These are phyloP conservation scores for Drosophila crucigera DNA, from an alignment of 2,888 invertebrate species.

Conservation along the genomic window DNA sequence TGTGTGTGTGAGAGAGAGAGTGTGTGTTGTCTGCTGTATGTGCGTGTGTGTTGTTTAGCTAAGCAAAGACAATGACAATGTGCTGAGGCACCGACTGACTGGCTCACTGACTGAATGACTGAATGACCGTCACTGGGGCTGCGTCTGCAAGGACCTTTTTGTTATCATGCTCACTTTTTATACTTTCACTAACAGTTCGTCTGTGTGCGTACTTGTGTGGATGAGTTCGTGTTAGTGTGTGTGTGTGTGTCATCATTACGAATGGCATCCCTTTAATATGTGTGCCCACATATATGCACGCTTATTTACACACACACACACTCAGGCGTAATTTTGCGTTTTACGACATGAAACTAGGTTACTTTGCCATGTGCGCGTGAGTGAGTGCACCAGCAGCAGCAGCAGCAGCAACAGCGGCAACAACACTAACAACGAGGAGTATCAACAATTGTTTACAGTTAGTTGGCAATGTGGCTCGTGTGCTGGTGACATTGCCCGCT, in stretches of 20 bases:
- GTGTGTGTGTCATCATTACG: slow-evolving; percentile 70
- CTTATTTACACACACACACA: slow-evolving; percentile 40
- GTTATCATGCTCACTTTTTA: slow-evolving; percentile 81
- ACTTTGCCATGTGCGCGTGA: slow-evolving; percentile 75
- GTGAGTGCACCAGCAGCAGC: slow-evolving; percentile 46
- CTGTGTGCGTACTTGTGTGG: slow-evolving; percentile 63
- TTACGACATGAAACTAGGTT: slow-evolving; percentile 81
- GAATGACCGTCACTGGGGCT: slow-evolving; percentile 47
- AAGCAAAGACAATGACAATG: slow-evolving; percentile 63
- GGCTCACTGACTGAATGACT: slow-evolving; percentile 35
- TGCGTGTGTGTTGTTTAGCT: slow-evolving; percentile 41
- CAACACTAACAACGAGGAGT: slow-evolving; percentile 1
- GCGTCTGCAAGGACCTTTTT: slow-evolving; percentile 76
- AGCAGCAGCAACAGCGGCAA: slow-evolving; percentile 26
- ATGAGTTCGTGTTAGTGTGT: slow-evolving; percentile 26
- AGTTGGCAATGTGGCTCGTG: slow-evolving; percentile 52
- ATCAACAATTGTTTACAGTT: slow-evolving; percentile 57
- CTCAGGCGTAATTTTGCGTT: slow-evolving; percentile 71
- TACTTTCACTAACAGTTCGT: slow-evolving; percentile 80
- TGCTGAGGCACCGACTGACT: slow-evolving; percentile 35
- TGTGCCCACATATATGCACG: slow-evolving; percentile 55
- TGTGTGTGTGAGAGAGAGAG: not conserved
- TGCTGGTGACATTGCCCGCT: slow-evolving; percentile 79
- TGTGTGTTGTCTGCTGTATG: not conserved
- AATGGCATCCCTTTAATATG: slow-evolving; percentile 68